phyloP scores from a whole-genome alignment of 2,797 vertebrate species.

The Rhinatrema bivittatum region DNA sequence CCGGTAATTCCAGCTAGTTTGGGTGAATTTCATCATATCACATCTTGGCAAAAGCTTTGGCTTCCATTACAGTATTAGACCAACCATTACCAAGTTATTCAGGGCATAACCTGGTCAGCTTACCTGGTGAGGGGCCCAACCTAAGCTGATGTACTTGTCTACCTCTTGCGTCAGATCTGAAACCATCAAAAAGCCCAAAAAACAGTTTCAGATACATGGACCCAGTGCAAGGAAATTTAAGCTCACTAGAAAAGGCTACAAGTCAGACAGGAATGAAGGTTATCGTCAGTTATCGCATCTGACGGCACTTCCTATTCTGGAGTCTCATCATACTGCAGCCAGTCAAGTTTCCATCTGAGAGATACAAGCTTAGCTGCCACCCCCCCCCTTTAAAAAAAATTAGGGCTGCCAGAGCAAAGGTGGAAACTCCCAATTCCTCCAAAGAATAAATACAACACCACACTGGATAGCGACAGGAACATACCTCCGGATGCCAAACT shows the following conservation, averaged over 20 bases:
- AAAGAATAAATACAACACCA: too few species aligned
- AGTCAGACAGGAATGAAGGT: slow-evolving; percentile 33
- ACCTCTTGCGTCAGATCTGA: neutral
- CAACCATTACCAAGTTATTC: too few species aligned
- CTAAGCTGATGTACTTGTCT: slow-evolving; percentile 2
- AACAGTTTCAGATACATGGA: rapidly evolving
- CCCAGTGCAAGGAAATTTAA: neutral
- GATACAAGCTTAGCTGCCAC: too few species aligned
- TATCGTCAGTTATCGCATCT: slow-evolving; percentile 63
- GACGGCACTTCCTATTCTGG: slow-evolving; percentile 62
- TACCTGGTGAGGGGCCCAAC: neutral
- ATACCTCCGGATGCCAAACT: too few species aligned
- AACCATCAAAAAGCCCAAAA: neutral
- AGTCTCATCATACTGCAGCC: slow-evolving; percentile 53
- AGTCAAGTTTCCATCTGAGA: too few species aligned
- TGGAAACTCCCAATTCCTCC: too few species aligned
- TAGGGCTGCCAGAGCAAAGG: too few species aligned
- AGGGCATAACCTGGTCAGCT: too few species aligned
- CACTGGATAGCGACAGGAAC: too few species aligned
- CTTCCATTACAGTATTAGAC: too few species aligned
- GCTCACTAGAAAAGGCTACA: neutral
- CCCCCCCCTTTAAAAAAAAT: too few species aligned
- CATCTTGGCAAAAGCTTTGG: slow-evolving; percentile 14
- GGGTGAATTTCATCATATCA: slow-evolving; percentile 73
- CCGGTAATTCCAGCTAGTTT: slow-evolving; percentile 87